Evolutionary conservation across 2,797 vertebrate genomes (phyloP).

Genomic region (Sylvia borin): DNA sequence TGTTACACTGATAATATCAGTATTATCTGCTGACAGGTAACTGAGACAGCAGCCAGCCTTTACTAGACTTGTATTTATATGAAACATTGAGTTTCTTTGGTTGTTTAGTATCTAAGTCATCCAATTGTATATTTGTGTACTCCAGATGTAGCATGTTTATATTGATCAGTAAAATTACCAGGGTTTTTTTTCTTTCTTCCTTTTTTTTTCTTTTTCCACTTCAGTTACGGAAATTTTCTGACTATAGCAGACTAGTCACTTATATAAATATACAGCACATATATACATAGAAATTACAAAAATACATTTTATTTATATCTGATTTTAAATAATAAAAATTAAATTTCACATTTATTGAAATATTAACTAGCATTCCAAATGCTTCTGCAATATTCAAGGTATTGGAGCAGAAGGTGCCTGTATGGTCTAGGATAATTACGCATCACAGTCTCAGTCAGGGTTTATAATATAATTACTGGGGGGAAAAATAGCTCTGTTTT

Average conservation of each 20-base stretch:
- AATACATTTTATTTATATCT: constrained; percentile 84
- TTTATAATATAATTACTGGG: constrained; percentile 22
- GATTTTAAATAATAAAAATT: constrained; percentile 77
- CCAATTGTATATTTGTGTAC: constrained; percentile 38
- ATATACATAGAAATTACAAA: constrained; percentile 81
- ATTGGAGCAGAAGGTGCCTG: constrained; percentile 47
- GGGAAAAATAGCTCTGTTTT: constrained; percentile 61
- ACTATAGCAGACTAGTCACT: constrained; percentile 60
- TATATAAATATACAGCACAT: constrained; percentile 80
- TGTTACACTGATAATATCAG: constrained; percentile 28
- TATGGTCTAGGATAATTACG: constrained; percentile 15
- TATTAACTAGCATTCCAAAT: constrained; percentile 68
- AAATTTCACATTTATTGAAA: constrained; percentile 70
- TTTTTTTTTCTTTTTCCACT: background rate
- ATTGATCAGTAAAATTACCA: constrained; percentile 10
- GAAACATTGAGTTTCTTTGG: constrained; percentile 77
- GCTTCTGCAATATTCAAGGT: constrained; percentile 54
- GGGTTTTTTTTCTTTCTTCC: background rate
- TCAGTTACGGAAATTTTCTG: constrained; percentile 56
- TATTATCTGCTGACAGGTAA: constrained; percentile 29
- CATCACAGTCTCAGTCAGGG: constrained; percentile 43
- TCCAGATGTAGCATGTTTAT: constrained; percentile 14
- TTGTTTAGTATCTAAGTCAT: constrained; percentile 68
- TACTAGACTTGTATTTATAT: constrained; percentile 39
- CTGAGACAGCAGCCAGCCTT: constrained; percentile 33